Base-by-base conservation (phyloP, 2,113 vertebrate genomes). In the Larimichthys crocea region DNA sequence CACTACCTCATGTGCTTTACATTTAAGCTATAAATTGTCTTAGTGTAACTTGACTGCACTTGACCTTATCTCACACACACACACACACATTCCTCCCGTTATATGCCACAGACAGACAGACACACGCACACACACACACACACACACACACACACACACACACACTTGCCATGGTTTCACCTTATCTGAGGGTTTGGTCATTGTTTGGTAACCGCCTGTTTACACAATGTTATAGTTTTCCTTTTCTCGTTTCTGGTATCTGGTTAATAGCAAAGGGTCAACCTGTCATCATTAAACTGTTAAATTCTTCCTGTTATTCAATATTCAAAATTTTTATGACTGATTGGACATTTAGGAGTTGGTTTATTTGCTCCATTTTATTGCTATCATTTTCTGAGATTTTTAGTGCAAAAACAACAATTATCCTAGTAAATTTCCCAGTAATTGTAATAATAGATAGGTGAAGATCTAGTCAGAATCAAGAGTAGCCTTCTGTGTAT, bases 61-160 rank as follows among this genome's bases (percentile, higher is more conserved):
- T 88, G 40, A 76, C 74, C 87, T 91, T 89, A 91, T 92, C 79
- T 89, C 65, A 52, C 62, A 69, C 72, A 75, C 42, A 86, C 85
- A 77, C 29, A 10, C 60, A 75, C 42, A 86, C 85, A 77, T 63
- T 67, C 79, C 56, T 66, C 17, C 17, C 5, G 10, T 66, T 69
- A 61, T 66, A 55, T 56, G 49, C 42, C 42, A 44, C 44, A 44
- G 1, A 46, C 44, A 46, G 11, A 46, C 11, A 12, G 52, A 52
- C 42, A 46, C 44, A 46, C 65, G 49, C 62, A 69, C 72, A 29
- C 29, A 29, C 29, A 29, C 29, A 10, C 60, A 75, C 42, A 86
- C 85, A 77, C 29, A 29, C 29, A 29, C 72, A 10, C 60, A 74
- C 40, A 86, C 86, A 77, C 55, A 52, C 42, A 66, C 71, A 85